Evolutionary conservation across 2,113 vertebrate species (phyloP).

Genomic region (Cyprinodon tularosa): DNA sequence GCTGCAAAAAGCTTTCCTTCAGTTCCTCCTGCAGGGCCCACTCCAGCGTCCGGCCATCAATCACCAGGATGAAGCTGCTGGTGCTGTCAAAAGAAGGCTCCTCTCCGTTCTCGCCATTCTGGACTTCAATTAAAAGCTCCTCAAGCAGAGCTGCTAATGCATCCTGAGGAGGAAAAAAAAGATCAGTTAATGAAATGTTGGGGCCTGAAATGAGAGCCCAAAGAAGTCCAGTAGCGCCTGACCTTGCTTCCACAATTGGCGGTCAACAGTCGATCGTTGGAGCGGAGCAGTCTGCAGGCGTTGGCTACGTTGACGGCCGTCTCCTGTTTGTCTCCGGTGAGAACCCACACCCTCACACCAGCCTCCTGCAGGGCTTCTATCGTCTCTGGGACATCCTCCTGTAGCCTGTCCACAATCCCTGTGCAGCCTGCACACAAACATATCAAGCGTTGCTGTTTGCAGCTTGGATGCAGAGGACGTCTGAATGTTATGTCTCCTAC

Average conservation of each 20-base stretch:
- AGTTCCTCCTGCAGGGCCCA: conserved; percentile 84
- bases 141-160: conserved; percentile 81
- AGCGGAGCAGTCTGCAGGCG: conserved; percentile 87
- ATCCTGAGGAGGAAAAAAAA: conserved; percentile 75
- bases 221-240: conserved; percentile 18
- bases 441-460: background rate
- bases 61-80: conserved; percentile 74
- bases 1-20: conserved; percentile 81
- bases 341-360: conserved; percentile 93
- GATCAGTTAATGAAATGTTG: background rate
- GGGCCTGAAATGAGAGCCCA: background rate
- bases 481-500: conserved; percentile 68
- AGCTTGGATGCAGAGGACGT: background rate
- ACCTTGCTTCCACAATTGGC: conserved; percentile 85
- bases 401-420: conserved; percentile 92
- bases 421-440: conserved; percentile 84
- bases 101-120: background rate
- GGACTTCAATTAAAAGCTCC: conserved; percentile 78
- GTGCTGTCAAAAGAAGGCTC: background rate
- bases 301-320: conserved; percentile 92
- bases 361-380: conserved; percentile 89
- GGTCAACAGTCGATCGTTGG: conserved; percentile 83
- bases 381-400: conserved; percentile 92
- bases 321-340: conserved; percentile 96
- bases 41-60: conserved; percentile 85